phyloP scores from a whole-genome alignment of 2,113 vertebrate genomes.

The Ammodytes dubius region DNA sequence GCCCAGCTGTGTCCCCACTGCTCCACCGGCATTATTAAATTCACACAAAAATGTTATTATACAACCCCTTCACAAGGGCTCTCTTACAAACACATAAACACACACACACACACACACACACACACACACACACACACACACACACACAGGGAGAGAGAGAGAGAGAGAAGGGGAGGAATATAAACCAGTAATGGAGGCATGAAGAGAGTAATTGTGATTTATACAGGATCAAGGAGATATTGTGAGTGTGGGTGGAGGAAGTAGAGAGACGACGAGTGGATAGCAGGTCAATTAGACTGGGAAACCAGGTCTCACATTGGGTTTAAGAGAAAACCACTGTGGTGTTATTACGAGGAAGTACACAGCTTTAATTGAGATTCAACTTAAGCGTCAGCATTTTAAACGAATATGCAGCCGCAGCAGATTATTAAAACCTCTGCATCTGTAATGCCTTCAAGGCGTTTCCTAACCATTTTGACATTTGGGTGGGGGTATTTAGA shows the following conservation, averaged over 20 bases:
- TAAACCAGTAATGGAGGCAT: constrained; percentile 11
- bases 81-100: not conserved
- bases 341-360: constrained; percentile 24
- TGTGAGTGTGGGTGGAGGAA: constrained; percentile 22
- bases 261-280: constrained; percentile 5
- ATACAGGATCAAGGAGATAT: constrained; percentile 23
- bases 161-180: not conserved
- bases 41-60: constrained; percentile 61
- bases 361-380: constrained; percentile 20
- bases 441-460: not conserved
- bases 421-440: not conserved
- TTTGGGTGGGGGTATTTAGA: too few relatives aligned
- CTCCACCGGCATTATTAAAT: constrained; percentile 59
- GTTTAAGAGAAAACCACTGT: constrained; percentile 27
- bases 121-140: not conserved
- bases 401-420: not conserved
- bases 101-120: constrained; percentile 1
- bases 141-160: not conserved
- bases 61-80: not conserved
- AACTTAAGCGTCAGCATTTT: constrained; percentile 42
- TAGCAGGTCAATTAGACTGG: constrained; percentile 15
- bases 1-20: constrained; percentile 56
- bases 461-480: not conserved
- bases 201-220: constrained; percentile 34
- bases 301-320: not conserved